Evolutionary conservation across 2,888 invertebrate genomes (phyloP), one percentile per base, ranked within the genome.

Genomic region (Nudaria mundana): DNA sequence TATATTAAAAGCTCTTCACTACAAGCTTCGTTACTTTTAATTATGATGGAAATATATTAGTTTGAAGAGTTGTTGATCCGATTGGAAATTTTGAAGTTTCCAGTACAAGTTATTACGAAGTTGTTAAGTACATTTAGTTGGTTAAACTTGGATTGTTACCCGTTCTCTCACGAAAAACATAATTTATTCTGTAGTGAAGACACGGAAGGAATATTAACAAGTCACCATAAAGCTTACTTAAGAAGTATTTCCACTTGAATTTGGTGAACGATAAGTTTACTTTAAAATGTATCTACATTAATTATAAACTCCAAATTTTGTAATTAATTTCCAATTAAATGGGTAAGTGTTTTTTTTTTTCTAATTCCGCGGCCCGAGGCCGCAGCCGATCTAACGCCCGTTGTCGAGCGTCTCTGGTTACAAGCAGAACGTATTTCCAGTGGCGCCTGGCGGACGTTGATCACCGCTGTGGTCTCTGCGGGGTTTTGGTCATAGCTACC

Each of bases 101-200:
- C 37, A 26, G 44, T 50, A 46, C 42, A 54, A 59, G 43, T 59
- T 55, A 52, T 60, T 51, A 63, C 44, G 26, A 51, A 63, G 55
- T 61, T 56, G 38, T 51, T 52, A 58, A 58, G 56, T 49, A 63
- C 48, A 49, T 60, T 57, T 49, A 58, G 47, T 48, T 47, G 32
- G 48, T 35, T 52, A 51, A 60, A 56, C 58, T 53, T 55, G 37
- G 63, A 50, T 59, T 52, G 54, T 49, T 56, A 52, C 46, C 49
- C 54, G 52, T 50, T 52, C 52, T 52, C 52, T 53, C 15, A 47
- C 39, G 53, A 59, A 59, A 61, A 62, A 62, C 52, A 56, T 59
- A 54, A 56, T 59, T 62, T 59, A 61, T 62, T 56, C 54, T 51
- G 43, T 52, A 42, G 49, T 53, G 42, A 31, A 33, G 30, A 40